Evolutionary conservation across 2,797 vertebrate genomes (phyloP).

Genomic region (Mormyrus proboscirostris): DNA sequence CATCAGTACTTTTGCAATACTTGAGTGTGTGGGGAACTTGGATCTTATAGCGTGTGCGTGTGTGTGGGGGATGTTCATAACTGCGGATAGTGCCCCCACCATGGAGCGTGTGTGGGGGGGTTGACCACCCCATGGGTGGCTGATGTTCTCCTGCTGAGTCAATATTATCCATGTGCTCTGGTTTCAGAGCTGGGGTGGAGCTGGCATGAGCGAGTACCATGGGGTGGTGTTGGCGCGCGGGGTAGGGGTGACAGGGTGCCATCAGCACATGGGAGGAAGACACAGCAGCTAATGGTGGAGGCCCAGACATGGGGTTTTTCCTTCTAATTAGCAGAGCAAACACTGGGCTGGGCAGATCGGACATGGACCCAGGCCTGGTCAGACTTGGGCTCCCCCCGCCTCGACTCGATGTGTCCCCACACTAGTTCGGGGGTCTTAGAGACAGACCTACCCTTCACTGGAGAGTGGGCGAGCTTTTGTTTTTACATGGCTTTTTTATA

Average conservation of each 20-base stretch:
- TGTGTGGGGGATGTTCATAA: not conserved
- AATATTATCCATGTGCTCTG: conserved; percentile 35
- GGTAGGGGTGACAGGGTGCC: not conserved
- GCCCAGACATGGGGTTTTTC: conserved; percentile 20
- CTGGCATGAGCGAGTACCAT: conserved; percentile 9
- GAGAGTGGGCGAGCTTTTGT: not conserved
- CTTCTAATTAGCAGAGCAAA: conserved; percentile 25
- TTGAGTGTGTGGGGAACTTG: not conserved
- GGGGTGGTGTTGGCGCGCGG: not conserved
- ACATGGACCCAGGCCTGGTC: not conserved
- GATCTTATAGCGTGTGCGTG: not conserved
- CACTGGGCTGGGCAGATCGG: not conserved
- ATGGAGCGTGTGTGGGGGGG: not conserved
- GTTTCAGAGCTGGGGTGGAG: conserved; percentile 22
- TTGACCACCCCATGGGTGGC: not conserved
- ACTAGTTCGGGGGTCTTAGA: not conserved
- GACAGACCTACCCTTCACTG: not conserved
- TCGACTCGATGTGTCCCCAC: not conserved
- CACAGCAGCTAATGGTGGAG: not conserved
- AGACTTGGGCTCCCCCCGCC: not conserved
- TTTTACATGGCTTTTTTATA: not conserved
- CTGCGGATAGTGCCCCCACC: not conserved
- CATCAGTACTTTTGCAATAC: not conserved
- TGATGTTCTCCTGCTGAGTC: conserved; percentile 27
- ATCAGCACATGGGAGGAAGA: not conserved